Evolutionary conservation across 1,140 invertebrate genomes (phyloP).

Genomic region (Apolygus lucorum): DNA sequence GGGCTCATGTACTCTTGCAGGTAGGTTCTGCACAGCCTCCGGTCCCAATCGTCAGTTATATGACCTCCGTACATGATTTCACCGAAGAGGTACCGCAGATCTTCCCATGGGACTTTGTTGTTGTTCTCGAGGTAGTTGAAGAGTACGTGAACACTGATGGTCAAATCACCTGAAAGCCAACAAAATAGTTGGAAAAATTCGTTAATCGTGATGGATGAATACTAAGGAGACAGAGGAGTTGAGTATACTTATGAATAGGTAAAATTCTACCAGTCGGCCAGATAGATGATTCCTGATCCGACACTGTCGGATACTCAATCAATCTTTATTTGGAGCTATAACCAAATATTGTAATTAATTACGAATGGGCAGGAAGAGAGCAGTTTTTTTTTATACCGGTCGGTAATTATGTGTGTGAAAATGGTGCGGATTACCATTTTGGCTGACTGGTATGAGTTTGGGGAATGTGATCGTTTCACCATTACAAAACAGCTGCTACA

Average conservation of each 20-base stretch:
- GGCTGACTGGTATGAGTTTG: too few species aligned
- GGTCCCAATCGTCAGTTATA: constrained; percentile 93
- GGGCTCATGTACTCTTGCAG: constrained; percentile 78
- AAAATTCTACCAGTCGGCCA: too few species aligned
- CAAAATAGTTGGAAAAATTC: background rate
- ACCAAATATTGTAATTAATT: background rate
- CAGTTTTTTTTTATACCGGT: too few species aligned
- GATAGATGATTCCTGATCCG: too few species aligned
- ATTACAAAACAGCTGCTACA: too few species aligned
- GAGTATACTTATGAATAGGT: too few species aligned
- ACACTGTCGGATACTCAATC: background rate
- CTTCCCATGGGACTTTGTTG: constrained; percentile 81
- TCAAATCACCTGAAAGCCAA: constrained; percentile 65
- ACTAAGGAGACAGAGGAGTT: too few species aligned
- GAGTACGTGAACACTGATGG: constrained; percentile 83
- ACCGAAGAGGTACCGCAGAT: constrained; percentile 84
- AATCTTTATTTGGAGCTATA: background rate
- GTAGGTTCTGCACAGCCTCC: constrained; percentile 77
- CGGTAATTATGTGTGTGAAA: too few species aligned
- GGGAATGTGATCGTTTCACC: too few species aligned
- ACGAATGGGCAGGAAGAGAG: too few species aligned
- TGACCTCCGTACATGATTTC: constrained; percentile 97
- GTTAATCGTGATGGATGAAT: too few species aligned
- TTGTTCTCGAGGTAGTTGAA: constrained; percentile 90
- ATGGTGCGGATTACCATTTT: too few species aligned